Conservation (phyloP, 64 coral and sea anemone species). For the Trachythela sp. region DNA sequence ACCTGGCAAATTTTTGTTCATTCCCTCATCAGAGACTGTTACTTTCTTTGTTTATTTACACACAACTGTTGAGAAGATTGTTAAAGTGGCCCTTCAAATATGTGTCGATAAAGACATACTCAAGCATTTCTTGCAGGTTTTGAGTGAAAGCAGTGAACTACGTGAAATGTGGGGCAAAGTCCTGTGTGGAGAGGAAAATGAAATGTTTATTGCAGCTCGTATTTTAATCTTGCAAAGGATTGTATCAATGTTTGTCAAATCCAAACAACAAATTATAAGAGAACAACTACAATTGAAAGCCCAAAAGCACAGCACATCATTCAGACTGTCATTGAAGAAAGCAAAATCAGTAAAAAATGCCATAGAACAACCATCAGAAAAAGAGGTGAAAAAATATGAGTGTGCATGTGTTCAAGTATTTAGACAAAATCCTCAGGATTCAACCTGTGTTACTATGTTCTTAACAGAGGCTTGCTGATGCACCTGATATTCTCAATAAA, state of each 20-base stretch:
- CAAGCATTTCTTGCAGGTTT: background rate
- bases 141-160: background rate
- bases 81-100: background rate
- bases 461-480: constrained; percentile 1
- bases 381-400: background rate
- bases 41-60: no score
- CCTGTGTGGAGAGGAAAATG: background rate
- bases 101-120: background rate
- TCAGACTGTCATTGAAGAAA: background rate
- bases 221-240: background rate
- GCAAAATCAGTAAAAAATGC: background rate
- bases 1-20: constrained; percentile 4
- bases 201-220: background rate
- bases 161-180: background rate
- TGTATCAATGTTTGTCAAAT: background rate
- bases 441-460: background rate
- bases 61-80: background rate
- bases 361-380: background rate
- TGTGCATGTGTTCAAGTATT: background rate
- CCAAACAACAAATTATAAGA: background rate
- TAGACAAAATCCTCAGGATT: background rate
- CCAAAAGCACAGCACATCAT: background rate
- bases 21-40: background rate
- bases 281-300: background rate
- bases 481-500: background rate